These are phyloP conservation scores for Psophia crepitans DNA, from an alignment of 2,113 vertebrate genomes.

Conservation along the genomic window DNA sequence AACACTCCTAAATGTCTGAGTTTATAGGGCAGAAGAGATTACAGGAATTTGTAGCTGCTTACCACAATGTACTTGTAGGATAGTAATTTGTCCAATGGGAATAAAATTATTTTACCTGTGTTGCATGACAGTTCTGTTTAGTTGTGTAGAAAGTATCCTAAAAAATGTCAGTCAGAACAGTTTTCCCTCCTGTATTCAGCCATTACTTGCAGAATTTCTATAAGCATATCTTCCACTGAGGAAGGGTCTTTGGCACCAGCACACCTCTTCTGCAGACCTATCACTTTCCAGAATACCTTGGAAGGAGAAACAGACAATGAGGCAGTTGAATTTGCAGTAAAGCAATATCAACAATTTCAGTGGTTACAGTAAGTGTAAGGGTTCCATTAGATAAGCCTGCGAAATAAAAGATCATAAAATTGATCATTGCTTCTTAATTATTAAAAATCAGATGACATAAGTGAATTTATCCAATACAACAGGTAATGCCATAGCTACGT, in stretches of 20 bases:
- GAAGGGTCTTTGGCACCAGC: neutral
- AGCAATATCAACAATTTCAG: neutral
- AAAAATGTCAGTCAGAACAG: neutral
- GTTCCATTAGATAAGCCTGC: neutral
- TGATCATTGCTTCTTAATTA: neutral
- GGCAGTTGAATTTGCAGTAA: neutral
- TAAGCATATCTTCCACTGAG: neutral
- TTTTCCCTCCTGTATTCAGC: neutral
- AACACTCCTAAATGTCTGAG: neutral
- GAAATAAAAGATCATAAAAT: neutral
- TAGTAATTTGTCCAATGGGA: neutral
- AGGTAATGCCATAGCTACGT: neutral
- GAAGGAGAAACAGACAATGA: neutral
- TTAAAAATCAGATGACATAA: no score
- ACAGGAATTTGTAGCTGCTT: neutral
- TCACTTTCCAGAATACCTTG: neutral
- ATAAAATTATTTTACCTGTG: neutral
- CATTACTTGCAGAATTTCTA: neutral
- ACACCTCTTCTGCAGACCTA: neutral
- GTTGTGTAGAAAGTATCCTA: neutral
- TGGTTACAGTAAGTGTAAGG: neutral
- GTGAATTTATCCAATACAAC: neutral
- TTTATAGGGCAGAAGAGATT: neutral
- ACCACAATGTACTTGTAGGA: neutral
- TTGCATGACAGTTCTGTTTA: neutral